phyloP scores from a whole-genome alignment of 2,797 vertebrate species.

The Pseudomugil gertrudae region DNA sequence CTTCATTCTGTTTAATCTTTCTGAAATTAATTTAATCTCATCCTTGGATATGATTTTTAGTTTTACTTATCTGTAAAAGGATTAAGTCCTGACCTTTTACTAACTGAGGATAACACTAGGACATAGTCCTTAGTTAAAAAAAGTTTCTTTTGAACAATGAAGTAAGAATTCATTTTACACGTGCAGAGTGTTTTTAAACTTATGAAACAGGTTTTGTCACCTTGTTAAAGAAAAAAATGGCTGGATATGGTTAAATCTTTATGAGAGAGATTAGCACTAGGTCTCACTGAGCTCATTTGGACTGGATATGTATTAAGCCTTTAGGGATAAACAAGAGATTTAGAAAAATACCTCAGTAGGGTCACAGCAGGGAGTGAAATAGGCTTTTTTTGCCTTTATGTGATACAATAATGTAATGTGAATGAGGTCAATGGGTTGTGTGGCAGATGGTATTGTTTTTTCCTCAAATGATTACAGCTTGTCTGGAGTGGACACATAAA shows the following conservation, averaged over 20 bases:
- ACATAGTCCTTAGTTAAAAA: constrained; percentile 14
- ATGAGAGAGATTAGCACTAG: constrained; percentile 1
- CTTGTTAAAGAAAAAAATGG: neutral
- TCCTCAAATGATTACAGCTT: constrained; percentile 15
- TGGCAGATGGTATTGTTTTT: constrained; percentile 46
- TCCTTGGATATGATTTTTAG: constrained; percentile 43
- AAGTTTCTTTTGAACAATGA: constrained; percentile 5
- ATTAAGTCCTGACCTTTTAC: constrained; percentile 43
- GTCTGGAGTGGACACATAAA: constrained; percentile 9
- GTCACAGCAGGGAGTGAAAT: constrained; percentile 10
- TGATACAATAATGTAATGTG: constrained; percentile 2
- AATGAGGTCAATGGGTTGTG: constrained; percentile 16
- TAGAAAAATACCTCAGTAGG: constrained; percentile 18
- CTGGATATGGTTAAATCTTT: constrained; percentile 14
- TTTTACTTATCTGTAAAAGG: constrained; percentile 47
- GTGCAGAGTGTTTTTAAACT: constrained; percentile 8
- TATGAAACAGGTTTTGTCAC: neutral
- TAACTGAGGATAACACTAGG: constrained; percentile 27
- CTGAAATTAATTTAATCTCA: constrained; percentile 25
- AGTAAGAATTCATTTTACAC: neutral
- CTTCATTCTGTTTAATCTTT: neutral
- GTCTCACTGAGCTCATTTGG: constrained; percentile 9
- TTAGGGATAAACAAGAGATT: constrained; percentile 32
- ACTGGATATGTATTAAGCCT: constrained; percentile 29
- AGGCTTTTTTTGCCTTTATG: neutral